Evolutionary conservation across 2,113 vertebrate genomes (phyloP).

Genomic region (Lepidothrix coronata): DNA sequence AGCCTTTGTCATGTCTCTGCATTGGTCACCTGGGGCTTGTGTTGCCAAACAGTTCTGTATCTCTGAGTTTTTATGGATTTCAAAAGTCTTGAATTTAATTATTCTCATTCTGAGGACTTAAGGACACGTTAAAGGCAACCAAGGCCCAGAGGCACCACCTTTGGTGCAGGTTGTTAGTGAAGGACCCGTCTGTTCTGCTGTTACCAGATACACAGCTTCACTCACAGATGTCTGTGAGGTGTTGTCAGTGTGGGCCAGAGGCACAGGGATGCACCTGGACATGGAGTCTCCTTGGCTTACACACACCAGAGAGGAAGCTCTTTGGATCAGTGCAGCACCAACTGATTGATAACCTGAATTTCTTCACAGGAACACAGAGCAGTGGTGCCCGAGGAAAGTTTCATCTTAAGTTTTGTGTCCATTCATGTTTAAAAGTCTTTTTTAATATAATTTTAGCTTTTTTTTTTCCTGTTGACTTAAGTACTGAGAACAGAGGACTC

Average conservation of each 20-base stretch:
- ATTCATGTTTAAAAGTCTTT: not conserved
- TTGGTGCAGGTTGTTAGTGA: not conserved
- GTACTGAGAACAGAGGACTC: not conserved
- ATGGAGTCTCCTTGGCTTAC: not conserved
- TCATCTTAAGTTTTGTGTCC: not conserved
- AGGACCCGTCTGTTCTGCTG: not conserved
- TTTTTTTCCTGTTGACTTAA: not conserved
- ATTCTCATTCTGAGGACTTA: not conserved
- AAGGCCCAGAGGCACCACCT: not conserved
- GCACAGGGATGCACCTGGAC: not conserved
- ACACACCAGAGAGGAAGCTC: not conserved
- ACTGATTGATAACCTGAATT: not conserved
- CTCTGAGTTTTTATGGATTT: not conserved
- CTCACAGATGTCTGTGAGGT: fast-evolving
- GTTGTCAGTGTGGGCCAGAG: too few species aligned
- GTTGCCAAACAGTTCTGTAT: not conserved
- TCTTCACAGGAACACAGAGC: not conserved
- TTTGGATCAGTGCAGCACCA: not conserved
- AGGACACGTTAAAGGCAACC: not conserved
- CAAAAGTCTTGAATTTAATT: not conserved
- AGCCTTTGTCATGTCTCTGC: fast-evolving
- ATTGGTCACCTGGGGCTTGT: fast-evolving
- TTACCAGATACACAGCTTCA: fast-evolving
- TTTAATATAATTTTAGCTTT: not conserved
- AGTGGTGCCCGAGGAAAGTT: not conserved